These are phyloP conservation scores for Capromys pilorides DNA, from an alignment of 2,797 vertebrate species.

Conservation along the genomic window DNA sequence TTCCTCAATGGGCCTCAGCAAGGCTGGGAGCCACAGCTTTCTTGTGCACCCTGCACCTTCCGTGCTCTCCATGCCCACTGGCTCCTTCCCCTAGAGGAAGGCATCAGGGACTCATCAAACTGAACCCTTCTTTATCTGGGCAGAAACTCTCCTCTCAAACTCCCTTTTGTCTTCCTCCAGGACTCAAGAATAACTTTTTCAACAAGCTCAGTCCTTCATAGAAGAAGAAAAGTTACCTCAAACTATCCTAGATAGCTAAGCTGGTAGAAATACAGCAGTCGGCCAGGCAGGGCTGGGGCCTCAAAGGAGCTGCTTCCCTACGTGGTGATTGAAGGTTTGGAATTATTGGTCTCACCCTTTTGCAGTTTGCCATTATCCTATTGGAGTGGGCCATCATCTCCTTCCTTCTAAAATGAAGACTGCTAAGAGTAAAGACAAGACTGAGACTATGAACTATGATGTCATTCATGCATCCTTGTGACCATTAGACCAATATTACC, in stretches of 20 bases:
- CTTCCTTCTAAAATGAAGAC: background rate
- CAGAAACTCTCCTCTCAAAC: background rate
- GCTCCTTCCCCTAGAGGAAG: background rate
- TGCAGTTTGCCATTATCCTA: background rate
- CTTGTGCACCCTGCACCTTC: too few species aligned
- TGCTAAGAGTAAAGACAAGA: background rate
- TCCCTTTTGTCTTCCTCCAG: background rate
- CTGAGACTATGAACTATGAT: background rate
- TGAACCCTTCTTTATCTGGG: background rate
- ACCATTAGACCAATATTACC: background rate
- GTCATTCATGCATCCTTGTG: background rate
- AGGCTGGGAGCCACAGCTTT: background rate
- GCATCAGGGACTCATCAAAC: background rate
- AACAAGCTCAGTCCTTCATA: background rate
- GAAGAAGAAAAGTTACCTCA: background rate
- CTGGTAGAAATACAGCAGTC: too few species aligned
- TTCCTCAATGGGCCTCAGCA: background rate
- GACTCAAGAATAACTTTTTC: background rate
- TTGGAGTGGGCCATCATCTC: background rate
- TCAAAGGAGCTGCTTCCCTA: too few species aligned
- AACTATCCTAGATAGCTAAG: background rate
- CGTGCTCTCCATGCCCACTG: background rate
- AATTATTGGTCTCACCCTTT: background rate
- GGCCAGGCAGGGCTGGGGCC: too few species aligned
- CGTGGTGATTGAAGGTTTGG: too few species aligned